Base-by-base conservation (phyloP, 2,797 vertebrate genomes). In the Sebastiscus albofasciatus region DNA sequence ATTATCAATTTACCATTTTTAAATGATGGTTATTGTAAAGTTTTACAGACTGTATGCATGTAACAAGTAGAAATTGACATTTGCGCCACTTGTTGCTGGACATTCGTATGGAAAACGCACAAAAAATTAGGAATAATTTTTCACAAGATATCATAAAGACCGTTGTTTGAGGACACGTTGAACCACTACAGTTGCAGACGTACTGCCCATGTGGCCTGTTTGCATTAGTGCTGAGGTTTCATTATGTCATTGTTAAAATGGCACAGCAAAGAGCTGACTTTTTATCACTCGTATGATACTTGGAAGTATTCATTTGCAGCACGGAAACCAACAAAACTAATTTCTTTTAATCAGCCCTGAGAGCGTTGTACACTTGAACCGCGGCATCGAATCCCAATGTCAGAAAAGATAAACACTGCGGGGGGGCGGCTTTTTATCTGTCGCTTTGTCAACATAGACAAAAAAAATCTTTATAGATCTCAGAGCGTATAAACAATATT, bases 321-420 rank as follows among this genome's bases (percentile, higher is more conserved):
- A 13, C 8, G 6, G 18, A 74, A 80, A 72, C 61, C 64, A 13
- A 54, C 22, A 29, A n/a, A 74, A 60, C 24, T 66, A 6, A 71
- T 80, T 83, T 76, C 62, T 79, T 87, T 88, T 85, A 88, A 90
- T 84, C 72, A 86, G 56, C 69, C 72, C 69, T n/a, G 34, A 71
- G 75, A 78, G 81, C 20, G 20, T n/a, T 52, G 49, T n/a, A n/a
- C 68, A 29, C 55, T 83, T 68, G 46, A 67, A 84, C 65, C 8
- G 1, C 16, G 2, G 10, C 65, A 29, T 80, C 27, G 60, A 68
- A 78, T 60, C 62, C 24, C 31, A 27, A 54, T 66, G 42, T 76
- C 76, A 68, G 74, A 77, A 42, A 58, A 67, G 46, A 79, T 46
- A 46, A 84, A 81, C 65, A 67, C 75, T 26, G 33, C 7, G 0